Evolutionary conservation across 2,888 invertebrate species (phyloP).

Genomic region (Copidosoma aretas): DNA sequence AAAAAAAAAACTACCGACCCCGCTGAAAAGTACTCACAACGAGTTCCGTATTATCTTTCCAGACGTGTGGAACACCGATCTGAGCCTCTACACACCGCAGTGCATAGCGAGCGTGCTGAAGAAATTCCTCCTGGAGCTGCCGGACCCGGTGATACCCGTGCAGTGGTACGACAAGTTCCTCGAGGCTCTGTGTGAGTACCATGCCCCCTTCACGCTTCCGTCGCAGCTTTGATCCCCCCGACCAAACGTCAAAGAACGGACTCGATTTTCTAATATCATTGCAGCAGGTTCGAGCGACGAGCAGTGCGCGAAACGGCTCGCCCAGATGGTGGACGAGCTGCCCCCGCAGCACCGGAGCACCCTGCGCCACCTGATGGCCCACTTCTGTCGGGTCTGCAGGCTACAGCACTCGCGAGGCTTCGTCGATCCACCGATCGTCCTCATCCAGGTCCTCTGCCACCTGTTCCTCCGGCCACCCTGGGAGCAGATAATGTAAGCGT

Average conservation of each 20-base stretch:
- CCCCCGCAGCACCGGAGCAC: slow-evolving; percentile 74
- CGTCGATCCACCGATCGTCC: slow-evolving; percentile 71
- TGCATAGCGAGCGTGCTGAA: slow-evolving; percentile 71
- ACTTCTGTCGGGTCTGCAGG: slow-evolving; percentile 75
- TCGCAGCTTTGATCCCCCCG: too few species aligned
- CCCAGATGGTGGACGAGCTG: slow-evolving; percentile 67
- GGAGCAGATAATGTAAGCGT: slow-evolving; percentile 75
- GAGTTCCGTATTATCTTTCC: too few species aligned
- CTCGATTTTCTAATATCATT: background rate
- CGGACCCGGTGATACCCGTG: slow-evolving; percentile 78
- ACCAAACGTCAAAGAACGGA: too few species aligned
- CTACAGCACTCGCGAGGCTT: slow-evolving; percentile 71
- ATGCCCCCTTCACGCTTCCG: too few species aligned
- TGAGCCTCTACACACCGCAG: slow-evolving; percentile 64
- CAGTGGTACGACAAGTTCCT: slow-evolving; percentile 76
- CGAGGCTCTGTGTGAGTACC: slow-evolving; percentile 64
- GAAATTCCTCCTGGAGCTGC: slow-evolving; percentile 75
- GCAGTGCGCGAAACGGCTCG: slow-evolving; percentile 66
- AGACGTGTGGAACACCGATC: slow-evolving; percentile 62
- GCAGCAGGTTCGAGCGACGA: slow-evolving; percentile 65
- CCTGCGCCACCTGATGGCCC: slow-evolving; percentile 72
- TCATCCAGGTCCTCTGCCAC: slow-evolving; percentile 76
- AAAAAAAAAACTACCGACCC: too few species aligned
- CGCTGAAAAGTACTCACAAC: too few species aligned
- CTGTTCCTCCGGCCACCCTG: slow-evolving; percentile 77